Base-by-base conservation (phyloP, 2,888 invertebrate species). In the Euzetes globulus region DNA sequence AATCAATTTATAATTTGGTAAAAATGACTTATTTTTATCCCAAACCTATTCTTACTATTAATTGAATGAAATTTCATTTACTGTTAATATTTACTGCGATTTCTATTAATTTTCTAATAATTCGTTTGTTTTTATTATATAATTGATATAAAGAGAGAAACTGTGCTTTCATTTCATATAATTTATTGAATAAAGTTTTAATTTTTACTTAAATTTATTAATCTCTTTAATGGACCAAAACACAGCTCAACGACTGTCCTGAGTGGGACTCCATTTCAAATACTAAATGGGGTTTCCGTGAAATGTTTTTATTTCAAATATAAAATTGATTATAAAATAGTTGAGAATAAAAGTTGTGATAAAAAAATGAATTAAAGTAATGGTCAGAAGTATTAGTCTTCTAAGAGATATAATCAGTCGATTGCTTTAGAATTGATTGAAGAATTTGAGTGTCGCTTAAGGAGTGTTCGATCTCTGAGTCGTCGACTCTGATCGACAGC, bases 401-500 rank as follows among this genome's bases (percentile, higher is more conserved):
- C n/a, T 25, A 58, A 22, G 58, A 58, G 13, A 58, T 4, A 58
- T 22, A 58, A 58, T 4, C 19, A 58, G 22, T 58, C 25, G 58
- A 63, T 29, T 63, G 63, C 9, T 63, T 4, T 13, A 63, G 33
- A 63, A 72, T 72, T 29, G 60, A 58, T 4, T 58, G 9, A 17
- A 60, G 60, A 19, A 72, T 37, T 52, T 25, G 15, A 11, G 11
- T 27, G 33, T 63, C 33, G 41, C 37, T 74, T 15, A 74, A 15
- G 15, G 65, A 37, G 19, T 74, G 74, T 33, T 70, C 70, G 29
- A 70, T 47, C 19, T 74, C 74, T 22, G 68, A 19, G 7, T 41
- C 68, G 50, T 74, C 74, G 9, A 74, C 52, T 70, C 22, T 58
- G 1, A 74, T 22, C 47, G 74, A 68, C 4, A 74, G 17, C 4